Conservation (phyloP, 2,113 vertebrate species). For the Rhizomys pruinosus region DNA sequence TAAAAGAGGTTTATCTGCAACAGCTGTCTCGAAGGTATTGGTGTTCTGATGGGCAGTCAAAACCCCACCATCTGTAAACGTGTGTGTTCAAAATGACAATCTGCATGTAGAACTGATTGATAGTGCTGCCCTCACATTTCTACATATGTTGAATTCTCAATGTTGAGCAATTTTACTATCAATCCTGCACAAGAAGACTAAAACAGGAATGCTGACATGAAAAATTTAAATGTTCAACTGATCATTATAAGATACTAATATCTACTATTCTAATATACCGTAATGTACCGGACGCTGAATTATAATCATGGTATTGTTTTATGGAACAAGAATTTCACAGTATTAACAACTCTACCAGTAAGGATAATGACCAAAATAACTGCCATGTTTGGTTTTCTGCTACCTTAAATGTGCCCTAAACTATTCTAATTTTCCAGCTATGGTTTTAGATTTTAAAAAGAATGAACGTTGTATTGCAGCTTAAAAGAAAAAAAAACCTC, state of each 20-base stretch:
- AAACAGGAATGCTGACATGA: constrained; percentile 35
- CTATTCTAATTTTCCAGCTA: constrained; percentile 52
- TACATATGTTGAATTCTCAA: constrained; percentile 87
- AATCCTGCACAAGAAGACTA: constrained; percentile 57
- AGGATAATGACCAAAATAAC: constrained; percentile 47
- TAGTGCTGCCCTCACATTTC: constrained; percentile 86
- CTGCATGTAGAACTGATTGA: constrained; percentile 93
- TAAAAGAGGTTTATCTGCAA: constrained; percentile 92
- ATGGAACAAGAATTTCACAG: constrained; percentile 13
- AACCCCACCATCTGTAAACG: constrained; percentile 92
- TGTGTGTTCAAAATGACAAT: constrained; percentile 93
- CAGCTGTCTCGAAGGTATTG: constrained; percentile 92
- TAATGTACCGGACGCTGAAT: neutral
- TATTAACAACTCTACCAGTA: constrained; percentile 34
- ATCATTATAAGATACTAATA: constrained; percentile 52
- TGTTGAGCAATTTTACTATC: constrained; percentile 70
- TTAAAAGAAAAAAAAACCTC: neutral
- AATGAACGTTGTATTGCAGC: neutral
- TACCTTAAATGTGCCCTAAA: constrained; percentile 60
- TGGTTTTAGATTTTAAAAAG: constrained; percentile 45
- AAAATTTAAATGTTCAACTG: constrained; percentile 27
- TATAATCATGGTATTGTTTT: constrained; percentile 40
- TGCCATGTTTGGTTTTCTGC: constrained; percentile 45
- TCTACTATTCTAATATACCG: constrained; percentile 47
- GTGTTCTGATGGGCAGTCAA: constrained; percentile 91